phyloP scores from a whole-genome alignment of 2,888 invertebrate species.

The Gisinianus flammeolus region DNA sequence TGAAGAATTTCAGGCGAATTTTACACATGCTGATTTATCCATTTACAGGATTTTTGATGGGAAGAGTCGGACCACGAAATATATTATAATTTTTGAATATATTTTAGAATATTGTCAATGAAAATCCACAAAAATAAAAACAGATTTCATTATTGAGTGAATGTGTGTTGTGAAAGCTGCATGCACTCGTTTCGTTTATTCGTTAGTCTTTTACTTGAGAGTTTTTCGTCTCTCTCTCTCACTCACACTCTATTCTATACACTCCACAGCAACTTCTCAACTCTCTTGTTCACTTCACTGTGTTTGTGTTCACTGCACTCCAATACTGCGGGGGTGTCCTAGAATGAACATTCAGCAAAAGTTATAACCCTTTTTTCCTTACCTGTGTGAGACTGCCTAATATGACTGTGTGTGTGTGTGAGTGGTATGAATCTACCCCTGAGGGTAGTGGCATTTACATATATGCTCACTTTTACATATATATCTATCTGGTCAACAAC shows the following conservation, averaged over 20 bases:
- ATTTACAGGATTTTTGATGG: conserved; percentile 29
- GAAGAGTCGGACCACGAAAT: not conserved
- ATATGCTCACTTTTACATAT: not conserved
- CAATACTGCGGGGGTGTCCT: conserved; percentile 33
- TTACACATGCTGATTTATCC: conserved; percentile 40
- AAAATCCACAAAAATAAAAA: not conserved
- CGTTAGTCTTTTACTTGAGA: too few relatives aligned
- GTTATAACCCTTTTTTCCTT: not conserved
- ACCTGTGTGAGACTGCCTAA: not conserved
- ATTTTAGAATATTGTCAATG: not conserved
- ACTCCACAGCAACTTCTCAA: too few relatives aligned
- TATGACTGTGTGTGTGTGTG: not conserved
- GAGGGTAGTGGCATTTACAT: not conserved
- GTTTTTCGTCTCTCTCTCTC: not conserved
- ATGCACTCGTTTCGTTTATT: conserved; percentile 1
- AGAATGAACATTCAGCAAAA: not conserved
- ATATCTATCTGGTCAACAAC: not conserved
- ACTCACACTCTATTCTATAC: conserved; percentile 1
- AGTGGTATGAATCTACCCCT: conserved; percentile 16
- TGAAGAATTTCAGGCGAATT: conserved; percentile 37
- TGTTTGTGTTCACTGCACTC: not conserved
- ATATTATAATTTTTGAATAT: not conserved
- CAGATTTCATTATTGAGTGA: not conserved
- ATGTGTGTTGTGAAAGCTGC: conserved; percentile 38
- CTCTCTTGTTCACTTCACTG: too few relatives aligned